Base-by-base conservation (phyloP, 1,140 invertebrate genomes). In the Latrodectus geometricus region DNA sequence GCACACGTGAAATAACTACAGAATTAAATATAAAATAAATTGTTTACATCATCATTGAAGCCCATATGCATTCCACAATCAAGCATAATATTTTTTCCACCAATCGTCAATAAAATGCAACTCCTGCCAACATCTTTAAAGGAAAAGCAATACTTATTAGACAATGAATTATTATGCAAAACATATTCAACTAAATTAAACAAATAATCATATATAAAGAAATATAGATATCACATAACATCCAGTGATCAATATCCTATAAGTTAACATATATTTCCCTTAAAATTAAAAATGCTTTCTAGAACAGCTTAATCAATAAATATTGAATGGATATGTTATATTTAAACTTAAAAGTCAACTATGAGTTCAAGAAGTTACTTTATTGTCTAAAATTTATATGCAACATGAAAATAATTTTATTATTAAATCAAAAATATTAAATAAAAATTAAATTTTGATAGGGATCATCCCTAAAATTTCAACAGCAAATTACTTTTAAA, bases 41-140 rank as follows among this genome's bases (percentile, higher is more conserved):
- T 56, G 8, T 88, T 90, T 89, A 93, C 93, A 88, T 99, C 98
- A 92, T 99, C 98, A 89, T 98, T 98, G 90, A 96, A 99, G 9
- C 98, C 99, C 99, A 99, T 99, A 90, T 99, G 99, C 98, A 99
- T 99, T 65, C 99, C 99, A 92, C 98, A 99, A 91, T 99, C 99
- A 48, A 99, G 91, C 99, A 99, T 99, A 73, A 99, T 96, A 92
- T 99, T 99, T 92, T 99, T 99, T 15, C 97, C 97, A 72, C 97
- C 98, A 93, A 99, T 97, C 0, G 96, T 95, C 0, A 99, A 93
- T 14, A 99, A 91, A 88, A 99, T 97, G 90, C 99, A 99, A 91
- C 98, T 99, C 78, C 99, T 93, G 0, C 99, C 99, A 52, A 99
- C 99, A 95, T 99, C 99, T 89, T 21, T 17, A 78, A 48, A 7